Evolutionary conservation across 2,888 invertebrate genomes (phyloP), one percentile per base, ranked within the genome.

Genomic region (Trachelus troglodyta): DNA sequence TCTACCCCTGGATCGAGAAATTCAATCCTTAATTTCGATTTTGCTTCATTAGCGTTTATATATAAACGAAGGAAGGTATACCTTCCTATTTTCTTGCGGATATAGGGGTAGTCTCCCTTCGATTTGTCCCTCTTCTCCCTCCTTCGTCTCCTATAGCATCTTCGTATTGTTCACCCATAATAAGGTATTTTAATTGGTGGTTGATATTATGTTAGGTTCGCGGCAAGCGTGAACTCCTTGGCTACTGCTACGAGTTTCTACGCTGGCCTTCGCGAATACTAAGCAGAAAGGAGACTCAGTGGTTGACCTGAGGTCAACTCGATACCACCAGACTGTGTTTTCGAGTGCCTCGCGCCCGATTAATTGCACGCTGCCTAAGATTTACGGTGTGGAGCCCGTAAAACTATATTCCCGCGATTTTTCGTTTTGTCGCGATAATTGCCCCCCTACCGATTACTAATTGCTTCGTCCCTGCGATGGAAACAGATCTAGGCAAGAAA

Each of bases 181-280:
- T 89, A 89, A 90, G 89, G 90, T 89, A 90, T 90, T 90, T 90
- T 90, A 90, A 90, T 90, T 90, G 89, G 89, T 85, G 81, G 85
- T 86, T 85, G 87, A 87, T 88, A 90, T 90, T 89, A 89, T 87
- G 87, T 89, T 88, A 78, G 82, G 82, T 80, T 80, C 73, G 81
- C 80, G 80, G 79, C 82, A 80, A 79, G 78, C 79, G 71, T 15
- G 30, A 31, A 71, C 71, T 71, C 23, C 33, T 34, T 71, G 31
- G 33, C 71, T 71, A 71, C 71, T 34, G 23, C 31, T 71, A 1
- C 34, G 33, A 71, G 71, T 12, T 12, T 33, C 33, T 71, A 12
- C 34, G 71, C 15, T 71, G 71, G 71, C 71, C 33, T 12, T 71
- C 12, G 71, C 34, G 71, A 34, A 33, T 34, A 71, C 34, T 34